Conservation (phyloP, 2,797 vertebrate species). For the Emys orbicularis region DNA sequence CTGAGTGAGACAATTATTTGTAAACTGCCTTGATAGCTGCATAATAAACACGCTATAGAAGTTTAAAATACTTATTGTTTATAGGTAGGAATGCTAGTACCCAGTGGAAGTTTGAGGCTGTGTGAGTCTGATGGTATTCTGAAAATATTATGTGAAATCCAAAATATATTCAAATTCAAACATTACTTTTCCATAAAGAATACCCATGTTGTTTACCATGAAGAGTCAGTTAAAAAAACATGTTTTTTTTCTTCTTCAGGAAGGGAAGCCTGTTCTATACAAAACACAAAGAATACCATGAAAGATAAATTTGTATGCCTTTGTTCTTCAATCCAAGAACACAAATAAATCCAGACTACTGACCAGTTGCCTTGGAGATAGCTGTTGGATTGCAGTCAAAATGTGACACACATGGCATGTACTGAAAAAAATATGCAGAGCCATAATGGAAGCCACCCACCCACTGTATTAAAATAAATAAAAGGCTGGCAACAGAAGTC, state of each 20-base stretch:
- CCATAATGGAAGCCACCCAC: background rate
- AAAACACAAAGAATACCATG: background rate
- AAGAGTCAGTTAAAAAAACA: background rate
- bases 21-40: background rate
- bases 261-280: background rate
- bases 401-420: background rate
- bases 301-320: background rate
- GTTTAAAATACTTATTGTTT: background rate
- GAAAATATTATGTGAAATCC: background rate
- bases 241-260: background rate
- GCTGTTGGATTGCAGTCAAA: background rate
- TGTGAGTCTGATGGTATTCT: background rate
- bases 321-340: background rate
- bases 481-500: background rate
- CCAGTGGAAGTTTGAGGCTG: background rate
- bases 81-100: background rate
- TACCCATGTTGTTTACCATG: background rate
- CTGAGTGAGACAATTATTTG: background rate
- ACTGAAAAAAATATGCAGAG: background rate
- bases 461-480: background rate
- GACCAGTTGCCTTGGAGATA: slow-evolving; percentile 13
- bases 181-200: background rate
- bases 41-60: background rate
- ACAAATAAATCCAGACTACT: background rate
- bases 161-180: background rate